Base-by-base conservation (phyloP, 2,888 invertebrate species). In the Augochlorella aurata region DNA sequence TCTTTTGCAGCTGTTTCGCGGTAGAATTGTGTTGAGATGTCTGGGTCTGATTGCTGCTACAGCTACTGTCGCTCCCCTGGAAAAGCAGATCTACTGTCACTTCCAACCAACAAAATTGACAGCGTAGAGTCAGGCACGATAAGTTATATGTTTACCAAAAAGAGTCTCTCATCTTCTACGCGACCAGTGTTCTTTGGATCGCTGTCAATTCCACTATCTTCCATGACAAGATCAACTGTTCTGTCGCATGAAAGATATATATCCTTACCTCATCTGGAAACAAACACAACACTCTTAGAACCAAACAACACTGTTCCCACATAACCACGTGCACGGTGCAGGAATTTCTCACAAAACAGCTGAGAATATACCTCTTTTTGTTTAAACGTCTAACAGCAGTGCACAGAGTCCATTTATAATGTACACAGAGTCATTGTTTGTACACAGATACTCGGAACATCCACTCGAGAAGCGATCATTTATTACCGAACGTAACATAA, bases 161-260 rank as follows among this genome's bases (percentile, higher is more conserved):
- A 93, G 75, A 92, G 85, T 77, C 92, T 92, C 68, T 94, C 94
- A 79, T 94, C 94, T 83, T 94, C 93, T 45, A 85, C 83, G 52
- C 90, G 91, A 77, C 88, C 91, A 82, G 89, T 90, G 38, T 91
- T 87, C 82, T 94, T 94, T 16, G 94, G 94, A 88, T 94, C 94
- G 88, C 94, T 94, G 78, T 94, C 94, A 86, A 94, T 94, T 67
- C 94, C 94, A 85, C 94, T 94, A 87, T 94, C 94, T 89, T 94
- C 94, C 93, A 94, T 93, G 66, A 85, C 86, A 74, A 86, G 79
- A 79, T 63, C 61, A 79, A 67, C 66, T 77, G 77, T 38, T 77
- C 65, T 38, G 61, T n/a, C 72, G 76, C 76, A 70, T 24, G 50
- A 83, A 75, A 80, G n/a, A n/a, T 44, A 75, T 63, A 69, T 38